These are phyloP conservation scores for Lophius piscatorius DNA, from an alignment of 2,113 vertebrate genomes.

Conservation along the genomic window DNA sequence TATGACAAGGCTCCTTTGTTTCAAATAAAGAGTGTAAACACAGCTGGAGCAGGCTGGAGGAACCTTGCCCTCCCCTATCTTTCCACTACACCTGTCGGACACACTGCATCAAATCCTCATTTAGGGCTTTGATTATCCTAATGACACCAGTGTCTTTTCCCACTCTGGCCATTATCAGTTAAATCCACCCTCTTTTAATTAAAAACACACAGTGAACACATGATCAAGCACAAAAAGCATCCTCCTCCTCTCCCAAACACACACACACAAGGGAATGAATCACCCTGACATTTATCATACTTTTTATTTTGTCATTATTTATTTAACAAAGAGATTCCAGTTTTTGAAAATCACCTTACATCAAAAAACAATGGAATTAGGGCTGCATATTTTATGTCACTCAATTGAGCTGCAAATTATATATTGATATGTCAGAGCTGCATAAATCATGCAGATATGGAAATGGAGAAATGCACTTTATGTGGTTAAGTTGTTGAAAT, in stretches of 20 bases:
- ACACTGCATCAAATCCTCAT: slow-evolving; percentile 76
- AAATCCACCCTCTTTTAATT: slow-evolving; percentile 66
- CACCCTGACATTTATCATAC: slow-evolving; percentile 48
- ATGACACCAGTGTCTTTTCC: slow-evolving; percentile 69
- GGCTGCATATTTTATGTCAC: slow-evolving; percentile 28
- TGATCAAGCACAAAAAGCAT: slow-evolving; percentile 63
- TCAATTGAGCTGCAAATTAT: slow-evolving; percentile 13
- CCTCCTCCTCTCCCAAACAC: not conserved
- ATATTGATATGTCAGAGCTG: slow-evolving; percentile 11
- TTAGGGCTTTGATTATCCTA: slow-evolving; percentile 74
- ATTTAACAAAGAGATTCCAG: slow-evolving; percentile 48
- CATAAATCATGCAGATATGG: slow-evolving; percentile 3
- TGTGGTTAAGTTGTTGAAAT: not conserved
- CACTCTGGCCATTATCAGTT: slow-evolving; percentile 57
- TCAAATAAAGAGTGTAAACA: slow-evolving; percentile 77
- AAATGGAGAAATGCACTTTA: not conserved
- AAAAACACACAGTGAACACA: slow-evolving; percentile 71
- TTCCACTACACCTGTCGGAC: slow-evolving; percentile 78
- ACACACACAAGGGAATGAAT: slow-evolving; percentile 40
- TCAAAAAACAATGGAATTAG: slow-evolving; percentile 2
- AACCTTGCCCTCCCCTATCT: slow-evolving; percentile 71
- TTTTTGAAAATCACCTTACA: slow-evolving; percentile 27
- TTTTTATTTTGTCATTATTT: slow-evolving; percentile 61
- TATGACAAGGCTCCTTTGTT: slow-evolving; percentile 81
- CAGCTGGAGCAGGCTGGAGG: slow-evolving; percentile 74